phyloP scores from a whole-genome alignment of 1,140 invertebrate species.

The Ladona fulva region DNA sequence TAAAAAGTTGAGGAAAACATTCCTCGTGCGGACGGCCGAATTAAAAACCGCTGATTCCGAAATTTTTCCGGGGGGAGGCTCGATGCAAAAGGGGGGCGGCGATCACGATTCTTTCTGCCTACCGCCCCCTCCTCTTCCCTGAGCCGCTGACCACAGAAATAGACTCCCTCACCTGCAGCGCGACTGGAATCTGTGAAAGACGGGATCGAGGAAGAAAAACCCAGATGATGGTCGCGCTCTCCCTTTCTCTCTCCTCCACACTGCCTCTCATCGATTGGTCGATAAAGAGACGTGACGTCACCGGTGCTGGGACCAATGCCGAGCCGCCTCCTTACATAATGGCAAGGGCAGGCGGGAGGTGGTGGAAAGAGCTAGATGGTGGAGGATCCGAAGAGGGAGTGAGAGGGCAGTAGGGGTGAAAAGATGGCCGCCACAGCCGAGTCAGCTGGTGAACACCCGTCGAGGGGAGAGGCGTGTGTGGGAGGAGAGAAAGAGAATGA shows the following conservation, averaged over 20 bases:
- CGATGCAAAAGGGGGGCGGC: neutral
- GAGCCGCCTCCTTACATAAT: conserved; percentile 13
- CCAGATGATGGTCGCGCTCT: neutral
- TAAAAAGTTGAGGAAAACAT: neutral
- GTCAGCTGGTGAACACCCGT: conserved; percentile 15
- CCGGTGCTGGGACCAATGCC: neutral
- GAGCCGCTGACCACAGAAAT: neutral
- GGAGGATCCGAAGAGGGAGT: neutral
- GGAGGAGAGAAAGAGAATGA: neutral
- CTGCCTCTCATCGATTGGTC: conserved; percentile 15
- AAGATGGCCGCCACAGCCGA: neutral
- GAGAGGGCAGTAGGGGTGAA: neutral
- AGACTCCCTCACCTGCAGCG: neutral
- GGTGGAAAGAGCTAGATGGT: neutral
- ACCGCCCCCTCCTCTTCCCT: neutral
- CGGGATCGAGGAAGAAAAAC: neutral
- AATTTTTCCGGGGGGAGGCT: neutral
- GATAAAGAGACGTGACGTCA: conserved; percentile 15
- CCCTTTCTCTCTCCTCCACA: conserved; percentile 9
- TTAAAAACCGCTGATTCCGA: neutral
- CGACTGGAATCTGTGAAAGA: conserved; percentile 8
- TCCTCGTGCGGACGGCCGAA: neutral
- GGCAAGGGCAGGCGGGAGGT: conserved; percentile 12
- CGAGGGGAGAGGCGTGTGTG: neutral
- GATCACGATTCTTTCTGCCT: neutral